These are phyloP conservation scores for Tetramorium simillimum DNA, from an alignment of 1,140 invertebrate species.

Conservation along the genomic window DNA sequence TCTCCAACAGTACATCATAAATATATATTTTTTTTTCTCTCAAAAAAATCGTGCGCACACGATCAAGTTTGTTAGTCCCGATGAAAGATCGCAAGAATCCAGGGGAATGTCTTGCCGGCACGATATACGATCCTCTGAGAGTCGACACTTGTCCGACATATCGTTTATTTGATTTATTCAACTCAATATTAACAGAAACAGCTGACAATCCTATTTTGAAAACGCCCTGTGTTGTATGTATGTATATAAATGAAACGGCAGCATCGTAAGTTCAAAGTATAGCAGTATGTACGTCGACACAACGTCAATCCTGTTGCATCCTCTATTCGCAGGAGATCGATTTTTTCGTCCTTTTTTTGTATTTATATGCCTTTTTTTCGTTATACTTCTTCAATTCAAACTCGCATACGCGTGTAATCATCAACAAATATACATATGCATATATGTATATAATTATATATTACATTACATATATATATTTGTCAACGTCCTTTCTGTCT, in stretches of 20 bases:
- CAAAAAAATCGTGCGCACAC: too few species aligned
- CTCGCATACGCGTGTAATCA: constrained; percentile 16
- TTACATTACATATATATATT: neutral
- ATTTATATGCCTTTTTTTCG: neutral
- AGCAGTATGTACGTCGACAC: constrained; percentile 33
- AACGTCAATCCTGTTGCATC: constrained; percentile 17
- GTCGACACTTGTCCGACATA: constrained; percentile 34
- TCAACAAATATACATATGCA: constrained; percentile 37
- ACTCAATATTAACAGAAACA: constrained; percentile 60
- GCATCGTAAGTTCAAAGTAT: constrained; percentile 55
- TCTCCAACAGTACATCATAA: neutral
- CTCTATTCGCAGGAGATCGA: constrained; percentile 37
- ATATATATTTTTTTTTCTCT: neutral
- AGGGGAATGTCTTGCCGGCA: constrained; percentile 42
- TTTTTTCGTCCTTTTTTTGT: constrained; percentile 19
- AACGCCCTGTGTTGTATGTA: constrained; percentile 37
- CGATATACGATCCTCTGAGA: constrained; percentile 38
- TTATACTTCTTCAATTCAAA: constrained; percentile 5
- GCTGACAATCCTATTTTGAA: constrained; percentile 55
- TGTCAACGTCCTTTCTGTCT: neutral
- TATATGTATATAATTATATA: neutral
- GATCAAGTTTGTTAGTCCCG: neutral
- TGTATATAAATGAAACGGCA: constrained; percentile 56
- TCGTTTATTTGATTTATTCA: constrained; percentile 59
- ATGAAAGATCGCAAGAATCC: constrained; percentile 24